Evolutionary conservation across 2,888 invertebrate species (phyloP).

Genomic region (Cenopis cana): DNA sequence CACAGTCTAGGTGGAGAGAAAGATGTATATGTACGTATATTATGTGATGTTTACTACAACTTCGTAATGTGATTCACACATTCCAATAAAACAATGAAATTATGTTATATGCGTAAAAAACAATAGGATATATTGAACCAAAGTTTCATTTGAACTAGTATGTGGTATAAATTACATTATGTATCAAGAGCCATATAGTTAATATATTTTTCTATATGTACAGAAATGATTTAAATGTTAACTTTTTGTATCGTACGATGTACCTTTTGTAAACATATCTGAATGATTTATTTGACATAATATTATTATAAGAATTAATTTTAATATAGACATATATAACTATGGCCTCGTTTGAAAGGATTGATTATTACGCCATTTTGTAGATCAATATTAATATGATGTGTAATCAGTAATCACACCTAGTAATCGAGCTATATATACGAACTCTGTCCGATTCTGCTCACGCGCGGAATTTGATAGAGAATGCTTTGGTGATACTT

Average conservation of each 20-base stretch:
- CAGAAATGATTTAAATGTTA: slow-evolving; percentile 67
- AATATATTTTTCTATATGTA: slow-evolving; percentile 79
- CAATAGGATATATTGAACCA: slow-evolving; percentile 51
- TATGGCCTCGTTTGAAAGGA: slow-evolving; percentile 20
- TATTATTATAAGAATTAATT: slow-evolving; percentile 40
- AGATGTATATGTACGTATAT: slow-evolving; percentile 45
- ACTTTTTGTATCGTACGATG: slow-evolving; percentile 49
- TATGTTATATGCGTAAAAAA: slow-evolving; percentile 37
- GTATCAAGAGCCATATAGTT: slow-evolving; percentile 69
- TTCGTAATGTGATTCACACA: slow-evolving; percentile 68
- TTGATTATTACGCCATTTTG: slow-evolving; percentile 30
- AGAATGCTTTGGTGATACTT: background rate
- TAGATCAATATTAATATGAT: slow-evolving; percentile 10
- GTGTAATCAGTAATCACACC: background rate
- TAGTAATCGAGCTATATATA: background rate
- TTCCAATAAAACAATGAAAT: slow-evolving; percentile 58
- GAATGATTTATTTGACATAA: slow-evolving; percentile 45
- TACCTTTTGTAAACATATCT: slow-evolving; percentile 60
- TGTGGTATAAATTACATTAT: slow-evolving; percentile 50
- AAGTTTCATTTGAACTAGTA: slow-evolving; percentile 61
- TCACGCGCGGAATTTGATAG: background rate
- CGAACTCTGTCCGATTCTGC: background rate
- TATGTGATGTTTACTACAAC: slow-evolving; percentile 37
- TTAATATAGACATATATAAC: slow-evolving; percentile 26
- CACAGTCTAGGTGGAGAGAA: slow-evolving; percentile 57